Evolutionary conservation across 1,140 invertebrate species (phyloP).

Genomic region (Drepana arcuata): DNA sequence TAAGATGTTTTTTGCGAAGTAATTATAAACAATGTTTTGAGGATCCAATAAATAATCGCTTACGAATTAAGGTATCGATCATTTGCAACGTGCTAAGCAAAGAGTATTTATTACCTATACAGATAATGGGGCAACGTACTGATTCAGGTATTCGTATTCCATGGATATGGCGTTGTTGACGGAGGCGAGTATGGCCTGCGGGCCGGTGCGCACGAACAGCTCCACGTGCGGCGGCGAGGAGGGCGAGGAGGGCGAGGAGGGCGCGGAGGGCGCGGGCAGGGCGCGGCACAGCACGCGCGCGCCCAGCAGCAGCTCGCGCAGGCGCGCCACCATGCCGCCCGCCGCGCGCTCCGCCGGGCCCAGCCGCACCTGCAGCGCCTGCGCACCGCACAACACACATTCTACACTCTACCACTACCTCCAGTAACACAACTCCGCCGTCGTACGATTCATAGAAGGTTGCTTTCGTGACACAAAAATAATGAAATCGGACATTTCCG

Average conservation of each 20-base stretch:
- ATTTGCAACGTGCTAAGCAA: no score
- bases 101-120: no score
- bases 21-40: no score
- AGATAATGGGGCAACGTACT: no score
- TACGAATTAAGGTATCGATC: no score
- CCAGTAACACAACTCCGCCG: no score
- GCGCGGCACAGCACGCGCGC: slow-evolving; percentile 61
- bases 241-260: slow-evolving; percentile 33
- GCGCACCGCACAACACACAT: background rate
- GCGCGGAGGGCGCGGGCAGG: slow-evolving; percentile 56
- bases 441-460: no score
- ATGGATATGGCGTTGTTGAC: slow-evolving; percentile 74
- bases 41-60: no score
- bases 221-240: slow-evolving; percentile 66
- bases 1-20: no score
- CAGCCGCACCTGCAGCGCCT: slow-evolving; percentile 72
- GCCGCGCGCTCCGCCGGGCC: slow-evolving; percentile 62
- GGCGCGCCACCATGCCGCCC: slow-evolving; percentile 50
- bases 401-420: no score
- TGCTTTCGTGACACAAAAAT: no score
- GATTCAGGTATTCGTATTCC: slow-evolving; percentile 55
- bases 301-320: slow-evolving; percentile 59
- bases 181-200: slow-evolving; percentile 73
- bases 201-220: slow-evolving; percentile 74
- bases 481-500: no score